Conservation (phyloP, 92 coral and sea anemone genomes). For the Isaurus tuberculatus region DNA sequence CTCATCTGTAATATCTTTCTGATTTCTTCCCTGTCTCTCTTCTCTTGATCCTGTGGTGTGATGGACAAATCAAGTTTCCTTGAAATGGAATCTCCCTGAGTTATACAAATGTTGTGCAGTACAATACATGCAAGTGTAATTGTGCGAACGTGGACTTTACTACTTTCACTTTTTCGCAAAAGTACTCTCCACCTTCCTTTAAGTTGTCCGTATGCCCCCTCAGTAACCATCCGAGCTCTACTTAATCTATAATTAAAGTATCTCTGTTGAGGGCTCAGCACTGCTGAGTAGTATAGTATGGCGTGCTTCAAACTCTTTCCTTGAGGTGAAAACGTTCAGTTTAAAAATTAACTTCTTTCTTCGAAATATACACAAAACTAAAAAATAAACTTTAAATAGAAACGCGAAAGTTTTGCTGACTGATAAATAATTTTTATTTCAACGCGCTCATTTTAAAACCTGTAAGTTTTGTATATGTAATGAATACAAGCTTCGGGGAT, state of each 20-base stretch:
- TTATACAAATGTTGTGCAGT: slow-evolving; percentile 39
- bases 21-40: slow-evolving; percentile 28
- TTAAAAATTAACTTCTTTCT: no score
- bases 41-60: slow-evolving; percentile 27
- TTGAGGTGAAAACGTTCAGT: no score
- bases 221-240: slow-evolving; percentile 22
- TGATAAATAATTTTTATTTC: no score
- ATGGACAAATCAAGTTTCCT: background rate
- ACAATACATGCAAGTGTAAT: slow-evolving; percentile 39
- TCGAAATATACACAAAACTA: no score
- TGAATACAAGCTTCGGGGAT: no score
- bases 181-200: slow-evolving; percentile 37
- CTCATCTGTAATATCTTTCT: slow-evolving; percentile 23
- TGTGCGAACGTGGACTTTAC: slow-evolving; percentile 14
- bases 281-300: no score
- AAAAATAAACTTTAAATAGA: no score
- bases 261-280: slow-evolving; percentile 23
- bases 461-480: no score
- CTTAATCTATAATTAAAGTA: slow-evolving; percentile 35
- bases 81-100: no score
- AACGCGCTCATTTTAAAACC: no score
- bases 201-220: slow-evolving; percentile 37
- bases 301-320: no score
- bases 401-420: no score
- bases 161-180: slow-evolving; percentile 23